These are phyloP conservation scores for Dicaeum eximium DNA, from an alignment of 2,113 vertebrate genomes.

Conservation along the genomic window DNA sequence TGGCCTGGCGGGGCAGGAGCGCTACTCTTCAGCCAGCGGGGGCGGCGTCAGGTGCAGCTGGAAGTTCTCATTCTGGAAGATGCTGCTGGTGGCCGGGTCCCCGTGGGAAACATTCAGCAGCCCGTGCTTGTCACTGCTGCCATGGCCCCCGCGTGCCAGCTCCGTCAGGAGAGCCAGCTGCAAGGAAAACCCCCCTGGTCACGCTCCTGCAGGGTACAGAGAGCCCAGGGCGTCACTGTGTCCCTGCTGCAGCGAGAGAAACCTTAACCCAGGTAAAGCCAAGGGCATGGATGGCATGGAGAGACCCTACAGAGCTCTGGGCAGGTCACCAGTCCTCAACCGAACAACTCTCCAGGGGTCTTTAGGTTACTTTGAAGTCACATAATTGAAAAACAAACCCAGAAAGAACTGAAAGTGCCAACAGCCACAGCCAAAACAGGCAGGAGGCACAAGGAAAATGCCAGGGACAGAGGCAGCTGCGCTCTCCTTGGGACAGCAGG, in stretches of 20 bases:
- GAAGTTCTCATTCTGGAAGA: constrained; percentile 88
- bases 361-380: not conserved
- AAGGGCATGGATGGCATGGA: not conserved
- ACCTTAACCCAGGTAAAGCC: not conserved
- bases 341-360: not conserved
- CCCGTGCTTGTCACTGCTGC: constrained; percentile 72
- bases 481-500: accelerated
- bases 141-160: constrained; percentile 72
- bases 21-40: constrained; percentile 81
- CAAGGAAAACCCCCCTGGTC: not conserved
- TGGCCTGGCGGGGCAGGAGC: not conserved
- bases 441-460: not conserved
- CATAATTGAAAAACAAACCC: not conserved
- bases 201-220: not conserved
- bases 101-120: constrained; percentile 72
- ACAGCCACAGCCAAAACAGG: not conserved
- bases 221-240: not conserved
- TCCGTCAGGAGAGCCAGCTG: constrained; percentile 91
- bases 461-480: not conserved
- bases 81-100: constrained; percentile 69
- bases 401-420: not conserved
- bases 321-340: not conserved
- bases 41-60: constrained; percentile 87
- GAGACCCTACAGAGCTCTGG: accelerated
- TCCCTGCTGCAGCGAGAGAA: not conserved